phyloP scores from a whole-genome alignment of 1,140 invertebrate genomes.

The Vanessa atalanta region DNA sequence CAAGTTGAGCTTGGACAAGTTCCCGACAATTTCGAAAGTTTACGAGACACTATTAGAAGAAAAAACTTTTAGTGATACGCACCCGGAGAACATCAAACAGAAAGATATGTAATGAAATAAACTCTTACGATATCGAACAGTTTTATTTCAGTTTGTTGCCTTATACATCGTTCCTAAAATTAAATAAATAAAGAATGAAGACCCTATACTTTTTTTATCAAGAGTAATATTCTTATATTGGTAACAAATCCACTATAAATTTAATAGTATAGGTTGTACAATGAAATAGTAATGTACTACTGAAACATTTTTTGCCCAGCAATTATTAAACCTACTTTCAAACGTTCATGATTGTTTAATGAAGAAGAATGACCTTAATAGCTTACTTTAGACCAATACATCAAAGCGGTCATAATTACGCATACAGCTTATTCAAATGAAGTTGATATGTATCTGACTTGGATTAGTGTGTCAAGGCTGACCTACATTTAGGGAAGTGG shows the following conservation, averaged over 20 bases:
- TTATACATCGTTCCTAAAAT: not conserved
- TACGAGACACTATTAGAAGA: conserved; percentile 59
- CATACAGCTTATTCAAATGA: conserved; percentile 36
- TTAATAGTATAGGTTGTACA: too few relatives aligned
- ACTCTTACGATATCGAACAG: conserved; percentile 3
- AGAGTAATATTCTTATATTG: too few relatives aligned
- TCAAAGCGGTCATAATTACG: conserved; percentile 20
- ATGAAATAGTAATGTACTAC: too few relatives aligned
- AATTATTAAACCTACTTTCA: too few relatives aligned
- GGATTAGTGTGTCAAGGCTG: conserved; percentile 30
- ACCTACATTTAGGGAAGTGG: conserved; percentile 36
- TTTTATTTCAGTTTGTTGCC: conserved; percentile 14
- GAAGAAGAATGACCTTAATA: conserved; percentile 26
- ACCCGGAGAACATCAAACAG: conserved; percentile 48
- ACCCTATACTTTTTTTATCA: too few relatives aligned
- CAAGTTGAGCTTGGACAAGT: conserved; percentile 57
- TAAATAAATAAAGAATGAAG: not conserved
- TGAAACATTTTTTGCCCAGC: too few relatives aligned
- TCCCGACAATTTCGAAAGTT: conserved; percentile 59
- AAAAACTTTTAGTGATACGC: conserved; percentile 55
- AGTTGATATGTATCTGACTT: conserved; percentile 26
- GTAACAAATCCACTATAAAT: too few relatives aligned
- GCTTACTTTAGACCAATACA: conserved; percentile 4
- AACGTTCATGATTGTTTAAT: conserved; percentile 19
- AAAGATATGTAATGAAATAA: conserved; percentile 23